A percentile compares a stretch with the other conserved stretches of the same genome.
Evolutionary conservation across 2,888 invertebrate genomes (phyloP).

Genomic region (Aspidiotus destructor): DNA sequence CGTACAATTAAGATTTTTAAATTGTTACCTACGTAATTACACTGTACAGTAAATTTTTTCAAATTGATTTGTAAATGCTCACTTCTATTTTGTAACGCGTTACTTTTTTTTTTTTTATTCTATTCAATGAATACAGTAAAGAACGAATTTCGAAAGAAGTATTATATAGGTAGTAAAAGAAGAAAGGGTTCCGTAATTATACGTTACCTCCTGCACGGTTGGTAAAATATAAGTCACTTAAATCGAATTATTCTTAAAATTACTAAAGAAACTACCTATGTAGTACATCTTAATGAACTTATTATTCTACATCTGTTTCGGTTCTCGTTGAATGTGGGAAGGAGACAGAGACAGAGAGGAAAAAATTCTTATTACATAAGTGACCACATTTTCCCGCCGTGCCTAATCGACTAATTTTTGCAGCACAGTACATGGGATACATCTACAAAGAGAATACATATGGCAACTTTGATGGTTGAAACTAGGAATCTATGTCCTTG

Average conservation of each 20-base stretch:
- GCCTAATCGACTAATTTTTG: constrained; percentile 21
- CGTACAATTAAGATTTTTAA: neutral
- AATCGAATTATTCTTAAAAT: too few species aligned
- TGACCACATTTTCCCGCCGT: constrained; percentile 5
- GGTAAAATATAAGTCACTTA: too few species aligned
- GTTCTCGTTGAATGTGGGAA: neutral
- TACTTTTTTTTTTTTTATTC: neutral
- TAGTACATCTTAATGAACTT: constrained; percentile 16
- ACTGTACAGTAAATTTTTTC: constrained; percentile 32
- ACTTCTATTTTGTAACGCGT: neutral
- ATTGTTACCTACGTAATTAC: constrained; percentile 27
- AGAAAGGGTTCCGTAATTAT: too few species aligned
- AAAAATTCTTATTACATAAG: neutral
- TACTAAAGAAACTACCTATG: too few species aligned
- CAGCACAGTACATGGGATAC: neutral
- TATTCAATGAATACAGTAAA: neutral
- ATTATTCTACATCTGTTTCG: constrained; percentile 16
- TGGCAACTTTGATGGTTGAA: constrained; percentile 28
- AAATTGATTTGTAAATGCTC: constrained; percentile 31
- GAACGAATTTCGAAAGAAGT: neutral
- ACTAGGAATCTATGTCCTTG: constrained; percentile 10
- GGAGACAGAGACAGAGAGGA: too few species aligned
- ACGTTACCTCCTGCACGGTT: too few species aligned
- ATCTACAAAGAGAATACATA: constrained; percentile 16
- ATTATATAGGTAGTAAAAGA: neutral